These are phyloP conservation scores for Oceanodroma leucorhoa DNA, from an alignment of 2,797 vertebrate genomes.

Conservation along the genomic window DNA sequence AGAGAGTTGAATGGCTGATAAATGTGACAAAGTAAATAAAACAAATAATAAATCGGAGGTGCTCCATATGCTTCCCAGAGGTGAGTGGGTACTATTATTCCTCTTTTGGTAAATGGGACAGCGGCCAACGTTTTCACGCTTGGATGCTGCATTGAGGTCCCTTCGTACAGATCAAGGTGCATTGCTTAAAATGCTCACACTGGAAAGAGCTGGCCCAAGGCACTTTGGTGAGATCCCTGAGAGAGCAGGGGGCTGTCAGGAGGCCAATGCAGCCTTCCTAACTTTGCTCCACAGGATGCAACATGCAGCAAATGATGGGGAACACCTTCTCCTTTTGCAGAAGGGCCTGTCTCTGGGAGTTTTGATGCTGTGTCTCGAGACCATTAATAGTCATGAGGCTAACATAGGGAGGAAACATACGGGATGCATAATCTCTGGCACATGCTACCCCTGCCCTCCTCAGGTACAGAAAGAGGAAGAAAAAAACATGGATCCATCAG, in stretches of 20 bases:
- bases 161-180: neutral
- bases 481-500: neutral
- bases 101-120: slow-evolving; percentile 12
- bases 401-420: neutral
- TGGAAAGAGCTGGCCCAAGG: neutral
- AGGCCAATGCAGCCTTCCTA: neutral
- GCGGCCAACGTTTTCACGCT: slow-evolving; percentile 10
- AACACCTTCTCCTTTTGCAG: neutral
- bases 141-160: neutral
- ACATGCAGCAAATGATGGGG: neutral
- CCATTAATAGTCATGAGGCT: neutral
- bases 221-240: neutral
- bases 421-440: neutral
- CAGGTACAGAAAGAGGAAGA: neutral
- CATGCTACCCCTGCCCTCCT: neutral
- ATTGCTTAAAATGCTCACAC: neutral
- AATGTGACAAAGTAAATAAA: slow-evolving; percentile 63
- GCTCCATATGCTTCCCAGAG: slow-evolving; percentile 22
- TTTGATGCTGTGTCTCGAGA: neutral
- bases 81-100: slow-evolving; percentile 10
- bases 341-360: neutral
- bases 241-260: neutral
- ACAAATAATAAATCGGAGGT: slow-evolving; percentile 40
- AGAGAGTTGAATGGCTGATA: slow-evolving; percentile 44
- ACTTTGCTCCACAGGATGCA: neutral